Evolutionary conservation across 2,797 vertebrate genomes (phyloP).

Genomic region (Champsocephalus gunnari): DNA sequence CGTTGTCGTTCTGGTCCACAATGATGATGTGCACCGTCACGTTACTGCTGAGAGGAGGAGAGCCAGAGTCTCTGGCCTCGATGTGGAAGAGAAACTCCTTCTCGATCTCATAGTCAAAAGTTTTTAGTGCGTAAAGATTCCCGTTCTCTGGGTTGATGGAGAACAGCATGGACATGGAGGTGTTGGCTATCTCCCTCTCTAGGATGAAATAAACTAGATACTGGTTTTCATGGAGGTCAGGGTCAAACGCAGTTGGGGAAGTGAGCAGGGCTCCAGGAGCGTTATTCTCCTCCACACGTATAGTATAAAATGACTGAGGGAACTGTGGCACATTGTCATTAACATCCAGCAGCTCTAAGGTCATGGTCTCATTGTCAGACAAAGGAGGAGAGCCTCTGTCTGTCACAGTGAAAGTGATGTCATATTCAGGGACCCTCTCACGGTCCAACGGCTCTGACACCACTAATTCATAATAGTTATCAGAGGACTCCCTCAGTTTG

Average conservation of each 20-base stretch:
- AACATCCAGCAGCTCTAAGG: constrained; percentile 80
- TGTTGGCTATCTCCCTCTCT: constrained; percentile 73
- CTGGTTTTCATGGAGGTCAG: constrained; percentile 79
- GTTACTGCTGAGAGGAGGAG: constrained; percentile 71
- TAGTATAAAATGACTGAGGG: constrained; percentile 71
- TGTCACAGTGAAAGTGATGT: constrained; percentile 80
- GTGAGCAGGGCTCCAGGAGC: constrained; percentile 74
- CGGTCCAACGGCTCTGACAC: constrained; percentile 79
- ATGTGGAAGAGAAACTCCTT: constrained; percentile 75
- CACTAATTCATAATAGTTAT: constrained; percentile 81
- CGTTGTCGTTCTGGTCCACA: constrained; percentile 77
- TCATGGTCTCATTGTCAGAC: constrained; percentile 70
- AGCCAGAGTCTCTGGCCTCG: constrained; percentile 75
- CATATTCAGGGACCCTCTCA: constrained; percentile 77
- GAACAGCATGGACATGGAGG: constrained; percentile 76
- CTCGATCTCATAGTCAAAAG: constrained; percentile 78
- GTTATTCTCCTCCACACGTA: constrained; percentile 79
- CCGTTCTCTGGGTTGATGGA: constrained; percentile 74
- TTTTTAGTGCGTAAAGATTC: constrained; percentile 52
- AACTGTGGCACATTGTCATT: constrained; percentile 85
- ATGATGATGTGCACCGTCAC: constrained; percentile 72
- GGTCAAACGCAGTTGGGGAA: constrained; percentile 73
- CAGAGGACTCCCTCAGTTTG: constrained; percentile 76
- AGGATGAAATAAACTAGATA: constrained; percentile 77
- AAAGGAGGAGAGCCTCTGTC: constrained; percentile 81